Conservation (phyloP, 2,113 vertebrate species). For the Geococcyx californianus region DNA sequence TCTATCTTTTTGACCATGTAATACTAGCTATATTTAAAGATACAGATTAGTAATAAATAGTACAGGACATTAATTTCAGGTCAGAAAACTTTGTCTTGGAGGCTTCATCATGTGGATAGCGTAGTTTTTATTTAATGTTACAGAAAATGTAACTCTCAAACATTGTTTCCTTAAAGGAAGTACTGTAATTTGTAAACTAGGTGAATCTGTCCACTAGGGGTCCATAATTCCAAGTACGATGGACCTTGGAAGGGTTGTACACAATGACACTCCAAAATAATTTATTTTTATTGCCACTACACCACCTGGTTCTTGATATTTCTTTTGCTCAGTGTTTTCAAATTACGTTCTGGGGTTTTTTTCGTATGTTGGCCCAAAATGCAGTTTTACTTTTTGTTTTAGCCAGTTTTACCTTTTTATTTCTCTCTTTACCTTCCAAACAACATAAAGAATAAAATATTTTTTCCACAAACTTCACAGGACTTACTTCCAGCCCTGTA, state of each 20-base stretch:
- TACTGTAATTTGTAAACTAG: background rate
- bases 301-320: background rate
- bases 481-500: background rate
- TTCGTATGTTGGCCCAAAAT: background rate
- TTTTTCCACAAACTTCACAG: background rate
- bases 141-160: background rate
- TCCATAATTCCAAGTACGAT: background rate
- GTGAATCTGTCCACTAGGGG: background rate
- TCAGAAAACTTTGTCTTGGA: background rate
- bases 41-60: background rate
- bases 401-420: rapidly evolving
- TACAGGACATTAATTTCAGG: background rate
- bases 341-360: rapidly evolving
- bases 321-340: background rate
- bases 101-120: background rate
- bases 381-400: background rate
- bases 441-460: background rate
- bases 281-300: background rate
- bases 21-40: background rate
- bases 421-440: background rate
- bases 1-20: background rate
- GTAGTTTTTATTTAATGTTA: background rate
- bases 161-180: background rate
- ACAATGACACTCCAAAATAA: background rate
- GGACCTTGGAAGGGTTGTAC: background rate